Percentiles rank a stretch among this genome's conserved stretches.
phyloP scores from a whole-genome alignment of 1,140 invertebrate species.

The Cotesia typhae region DNA sequence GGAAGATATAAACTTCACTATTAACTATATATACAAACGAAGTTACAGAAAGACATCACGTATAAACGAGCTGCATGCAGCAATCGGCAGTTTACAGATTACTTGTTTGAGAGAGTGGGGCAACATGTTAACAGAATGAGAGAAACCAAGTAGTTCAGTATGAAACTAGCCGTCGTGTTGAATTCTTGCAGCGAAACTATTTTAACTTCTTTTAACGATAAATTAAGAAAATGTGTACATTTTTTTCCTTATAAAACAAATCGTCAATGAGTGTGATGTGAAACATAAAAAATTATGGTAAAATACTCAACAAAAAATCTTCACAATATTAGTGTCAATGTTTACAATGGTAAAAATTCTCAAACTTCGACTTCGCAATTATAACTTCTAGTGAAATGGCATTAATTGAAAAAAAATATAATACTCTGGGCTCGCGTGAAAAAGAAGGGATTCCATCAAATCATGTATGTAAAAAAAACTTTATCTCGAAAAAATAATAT shows the following conservation, averaged over 20 bases:
- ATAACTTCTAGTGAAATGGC: slow-evolving; percentile 51
- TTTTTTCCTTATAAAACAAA: slow-evolving; percentile 2
- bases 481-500: not conserved
- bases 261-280: not conserved
- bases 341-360: not conserved
- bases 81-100: slow-evolving; percentile 22
- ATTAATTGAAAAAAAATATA: slow-evolving; percentile 67
- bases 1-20: not conserved
- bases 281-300: not conserved
- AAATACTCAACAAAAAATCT: not conserved
- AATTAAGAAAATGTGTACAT: not conserved
- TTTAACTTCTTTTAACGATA: not conserved
- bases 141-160: slow-evolving; percentile 42
- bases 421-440: slow-evolving; percentile 67
- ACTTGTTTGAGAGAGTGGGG: slow-evolving; percentile 14
- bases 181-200: slow-evolving; percentile 27
- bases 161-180: slow-evolving; percentile 45
- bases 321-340: not conserved
- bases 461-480: slow-evolving; percentile 63
- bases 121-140: not conserved
- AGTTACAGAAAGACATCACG: not conserved
- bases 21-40: not conserved
- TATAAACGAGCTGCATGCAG: slow-evolving; percentile 15
- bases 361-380: not conserved
- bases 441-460: slow-evolving; percentile 70